phyloP scores from a whole-genome alignment of 53 echinoderm and acorn worm species.

The Holothuria leucospilota region DNA sequence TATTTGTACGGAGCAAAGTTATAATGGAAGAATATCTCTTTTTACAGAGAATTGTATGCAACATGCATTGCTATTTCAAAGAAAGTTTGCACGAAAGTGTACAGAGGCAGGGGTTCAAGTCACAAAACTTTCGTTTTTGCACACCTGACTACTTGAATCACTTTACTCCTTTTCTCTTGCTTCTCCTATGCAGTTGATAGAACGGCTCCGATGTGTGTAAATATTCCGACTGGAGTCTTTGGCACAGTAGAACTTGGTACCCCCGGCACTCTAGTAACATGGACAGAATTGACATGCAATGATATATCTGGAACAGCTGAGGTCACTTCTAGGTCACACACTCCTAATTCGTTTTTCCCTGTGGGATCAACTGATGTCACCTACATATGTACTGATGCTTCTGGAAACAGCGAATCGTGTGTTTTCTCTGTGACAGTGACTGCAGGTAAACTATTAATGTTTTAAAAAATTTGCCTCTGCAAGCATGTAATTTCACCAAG shows the following conservation, averaged over 20 bases:
- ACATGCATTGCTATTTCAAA: no score
- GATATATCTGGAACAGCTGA: constrained; percentile 52
- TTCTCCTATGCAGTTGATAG: constrained; percentile 45
- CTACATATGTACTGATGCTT: constrained; percentile 58
- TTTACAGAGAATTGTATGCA: no score
- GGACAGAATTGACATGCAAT: constrained; percentile 20
- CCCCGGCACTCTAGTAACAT: constrained; percentile 20
- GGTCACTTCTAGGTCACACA: constrained; percentile 36
- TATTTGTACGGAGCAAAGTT: no score
- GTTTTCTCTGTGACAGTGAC: constrained; percentile 67
- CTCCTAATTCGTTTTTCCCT: constrained; percentile 47
- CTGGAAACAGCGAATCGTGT: constrained; percentile 63
- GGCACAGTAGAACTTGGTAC: constrained; percentile 33
- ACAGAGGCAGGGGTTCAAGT: no score
- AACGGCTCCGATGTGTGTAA: constrained; percentile 44
- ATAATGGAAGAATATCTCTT: no score
- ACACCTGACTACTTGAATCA: no score
- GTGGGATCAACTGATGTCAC: constrained; percentile 63
- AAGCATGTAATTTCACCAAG: neutral
- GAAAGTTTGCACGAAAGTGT: no score
- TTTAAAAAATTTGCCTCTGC: no score
- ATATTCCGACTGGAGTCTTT: constrained; percentile 40
- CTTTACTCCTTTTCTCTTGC: neutral
- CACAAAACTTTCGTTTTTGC: no score
- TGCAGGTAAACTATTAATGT: constrained; percentile 31